Percentiles rank a stretch among this genome's conserved stretches.
These are phyloP conservation scores for Lasiurus borealis DNA, from an alignment of 2,113 vertebrate genomes.

Conservation along the genomic window DNA sequence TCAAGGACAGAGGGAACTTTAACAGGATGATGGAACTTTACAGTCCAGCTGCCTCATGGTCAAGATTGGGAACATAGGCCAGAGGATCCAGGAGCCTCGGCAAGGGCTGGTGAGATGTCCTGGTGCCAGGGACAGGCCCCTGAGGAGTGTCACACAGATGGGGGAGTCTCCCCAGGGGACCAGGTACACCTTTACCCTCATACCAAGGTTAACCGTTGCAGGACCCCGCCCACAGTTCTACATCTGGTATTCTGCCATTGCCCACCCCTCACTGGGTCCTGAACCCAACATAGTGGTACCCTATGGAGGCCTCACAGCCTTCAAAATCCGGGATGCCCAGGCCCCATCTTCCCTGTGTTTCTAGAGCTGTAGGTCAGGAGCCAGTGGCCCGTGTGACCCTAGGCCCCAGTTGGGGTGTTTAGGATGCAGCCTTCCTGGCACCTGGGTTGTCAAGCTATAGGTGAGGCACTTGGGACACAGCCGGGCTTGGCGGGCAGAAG, in stretches of 20 bases:
- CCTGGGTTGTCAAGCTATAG: neutral
- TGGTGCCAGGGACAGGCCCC: neutral
- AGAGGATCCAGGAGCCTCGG: neutral
- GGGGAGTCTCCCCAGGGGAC: neutral
- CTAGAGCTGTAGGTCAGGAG: neutral
- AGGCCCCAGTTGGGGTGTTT: neutral
- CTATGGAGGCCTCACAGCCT: neutral
- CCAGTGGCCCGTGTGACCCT: neutral
- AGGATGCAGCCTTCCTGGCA: neutral
- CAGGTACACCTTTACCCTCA: too few species aligned
- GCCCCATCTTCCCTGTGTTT: neutral
- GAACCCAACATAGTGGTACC: neutral
- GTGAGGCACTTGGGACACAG: neutral
- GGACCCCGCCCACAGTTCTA: neutral
- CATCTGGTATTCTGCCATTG: accelerated
- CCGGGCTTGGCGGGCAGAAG: neutral
- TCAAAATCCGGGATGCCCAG: too few species aligned
- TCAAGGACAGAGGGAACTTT: neutral
- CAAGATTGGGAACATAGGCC: neutral
- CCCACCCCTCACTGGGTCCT: neutral
- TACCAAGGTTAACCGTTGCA: accelerated
- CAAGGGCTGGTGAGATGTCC: too few species aligned
- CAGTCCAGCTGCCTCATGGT: neutral
- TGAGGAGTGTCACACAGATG: too few species aligned
- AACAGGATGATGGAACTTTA: accelerated